Conservation (phyloP, 2,113 vertebrate species). For the Oceanites oceanicus region DNA sequence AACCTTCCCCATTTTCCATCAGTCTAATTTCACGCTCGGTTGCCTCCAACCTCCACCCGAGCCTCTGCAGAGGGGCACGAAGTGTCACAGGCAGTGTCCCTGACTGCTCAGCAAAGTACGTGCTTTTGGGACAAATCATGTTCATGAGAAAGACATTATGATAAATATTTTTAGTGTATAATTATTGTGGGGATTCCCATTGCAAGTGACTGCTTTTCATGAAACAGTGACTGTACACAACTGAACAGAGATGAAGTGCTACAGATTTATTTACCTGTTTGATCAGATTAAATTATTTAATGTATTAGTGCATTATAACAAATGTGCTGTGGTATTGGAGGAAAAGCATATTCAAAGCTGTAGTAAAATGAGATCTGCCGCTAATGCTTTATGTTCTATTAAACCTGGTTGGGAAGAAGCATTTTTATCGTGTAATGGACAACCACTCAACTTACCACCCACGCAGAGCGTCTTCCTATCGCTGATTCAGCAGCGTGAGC, state of each 20-base stretch:
- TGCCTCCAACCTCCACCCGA: neutral
- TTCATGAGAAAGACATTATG: neutral
- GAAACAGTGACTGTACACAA: neutral
- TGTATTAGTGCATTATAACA: neutral
- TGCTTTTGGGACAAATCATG: neutral
- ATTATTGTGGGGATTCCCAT: slow-evolving; percentile 16
- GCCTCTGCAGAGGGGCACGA: neutral
- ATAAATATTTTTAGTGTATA: slow-evolving; percentile 1
- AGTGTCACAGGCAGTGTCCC: neutral
- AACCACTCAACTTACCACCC: neutral
- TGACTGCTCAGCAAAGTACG: neutral
- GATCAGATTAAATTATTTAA: slow-evolving; percentile 11
- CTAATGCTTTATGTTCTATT: neutral
- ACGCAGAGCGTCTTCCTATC: neutral
- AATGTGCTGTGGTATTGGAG: neutral
- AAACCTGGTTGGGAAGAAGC: neutral
- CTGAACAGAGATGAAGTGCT: neutral
- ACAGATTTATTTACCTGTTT: slow-evolving; percentile 13
- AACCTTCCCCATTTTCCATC: neutral
- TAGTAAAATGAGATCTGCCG: neutral
- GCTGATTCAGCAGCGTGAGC: neutral
- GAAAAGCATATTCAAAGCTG: neutral
- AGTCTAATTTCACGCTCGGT: neutral
- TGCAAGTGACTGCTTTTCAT: neutral
- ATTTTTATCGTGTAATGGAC: neutral